Conservation (phyloP, 2,113 vertebrate species). For the Hippocampus barbouri region DNA sequence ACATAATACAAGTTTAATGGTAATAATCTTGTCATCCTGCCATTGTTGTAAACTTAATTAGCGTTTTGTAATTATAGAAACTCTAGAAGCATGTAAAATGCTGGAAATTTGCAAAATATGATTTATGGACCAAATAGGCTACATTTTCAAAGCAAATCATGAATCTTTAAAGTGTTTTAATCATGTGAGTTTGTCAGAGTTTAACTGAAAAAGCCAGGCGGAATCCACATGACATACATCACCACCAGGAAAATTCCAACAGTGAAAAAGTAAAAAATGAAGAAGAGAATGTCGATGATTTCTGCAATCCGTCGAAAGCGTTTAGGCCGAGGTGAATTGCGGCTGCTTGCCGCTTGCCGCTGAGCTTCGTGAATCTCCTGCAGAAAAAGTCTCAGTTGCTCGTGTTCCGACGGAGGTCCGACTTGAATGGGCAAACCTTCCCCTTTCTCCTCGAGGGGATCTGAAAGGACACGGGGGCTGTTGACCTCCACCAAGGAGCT, state of each 20-base stretch:
- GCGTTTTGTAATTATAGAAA: neutral
- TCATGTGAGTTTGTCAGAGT: neutral
- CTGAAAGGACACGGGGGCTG: neutral
- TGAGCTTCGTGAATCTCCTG: conserved; percentile 30
- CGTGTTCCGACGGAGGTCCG: accelerated
- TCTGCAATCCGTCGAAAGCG: conserved; percentile 7
- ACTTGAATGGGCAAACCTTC: neutral
- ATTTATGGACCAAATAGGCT: neutral
- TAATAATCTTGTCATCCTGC: neutral
- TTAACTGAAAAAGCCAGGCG: neutral
- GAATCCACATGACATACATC: conserved; percentile 1
- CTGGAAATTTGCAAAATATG: neutral
- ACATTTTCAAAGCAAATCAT: neutral
- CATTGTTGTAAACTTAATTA: neutral
- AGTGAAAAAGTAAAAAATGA: conserved; percentile 14
- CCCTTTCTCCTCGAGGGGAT: neutral
- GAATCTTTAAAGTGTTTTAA: neutral
- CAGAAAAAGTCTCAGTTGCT: conserved; percentile 40
- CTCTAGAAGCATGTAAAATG: neutral
- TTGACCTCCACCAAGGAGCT: neutral
- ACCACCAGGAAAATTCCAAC: accelerated
- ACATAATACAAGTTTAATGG: neutral
- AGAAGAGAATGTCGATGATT: conserved; percentile 30
- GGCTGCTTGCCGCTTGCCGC: neutral
- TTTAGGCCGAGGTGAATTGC: neutral